Evolutionary conservation across 2,888 invertebrate genomes (phyloP), one percentile per base, ranked within the genome.

Genomic region (Acronicta alni): DNA sequence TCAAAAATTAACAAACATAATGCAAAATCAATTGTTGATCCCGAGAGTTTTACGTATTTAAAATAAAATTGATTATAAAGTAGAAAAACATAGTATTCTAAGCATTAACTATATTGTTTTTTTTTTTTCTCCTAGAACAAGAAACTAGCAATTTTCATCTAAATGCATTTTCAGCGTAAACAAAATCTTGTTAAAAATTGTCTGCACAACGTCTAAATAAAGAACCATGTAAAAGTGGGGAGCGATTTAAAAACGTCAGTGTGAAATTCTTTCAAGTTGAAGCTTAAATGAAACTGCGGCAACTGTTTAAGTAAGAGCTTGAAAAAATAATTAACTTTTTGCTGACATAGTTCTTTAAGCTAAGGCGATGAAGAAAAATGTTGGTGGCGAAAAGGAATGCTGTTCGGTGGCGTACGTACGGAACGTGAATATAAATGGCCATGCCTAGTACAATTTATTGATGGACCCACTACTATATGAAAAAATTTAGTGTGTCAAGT

Each of bases 221-320:
- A n/a, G 2, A 35, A 2, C 16, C 12, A n/a, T 53, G 57, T 55
- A 53, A 69, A 65, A 30, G 55, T 20, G 59, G 71, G 62, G 51
- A 62, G 58, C 74, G 65, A 77, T 77, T 82, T 80, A 64, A 75
- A 77, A 79, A 77, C 57, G 70, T 66, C 72, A 74, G 62, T 61
- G 55, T n/a, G 45, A 49, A 69, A 70, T 51, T 55, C 18, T 41
- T 44, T 62, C 41, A 66, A 47, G 58, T 69, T 53, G 46, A 57
- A 54, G 67, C 45, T 73, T 57, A 71, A 82, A 83, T 82, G 72
- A 80, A 82, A 81, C 79, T 79, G 77, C 55, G 77, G 79, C 44
- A 26, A 59, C 64, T 35, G 54, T 53, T 61, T 49, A 52, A 75
- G 54, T 35, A 39, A 7, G 23, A 59, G 53, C 44, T 65, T 54